These are phyloP conservation scores for Poeciliopsis presidionis DNA, from an alignment of 2,797 vertebrate species.

Conservation along the genomic window DNA sequence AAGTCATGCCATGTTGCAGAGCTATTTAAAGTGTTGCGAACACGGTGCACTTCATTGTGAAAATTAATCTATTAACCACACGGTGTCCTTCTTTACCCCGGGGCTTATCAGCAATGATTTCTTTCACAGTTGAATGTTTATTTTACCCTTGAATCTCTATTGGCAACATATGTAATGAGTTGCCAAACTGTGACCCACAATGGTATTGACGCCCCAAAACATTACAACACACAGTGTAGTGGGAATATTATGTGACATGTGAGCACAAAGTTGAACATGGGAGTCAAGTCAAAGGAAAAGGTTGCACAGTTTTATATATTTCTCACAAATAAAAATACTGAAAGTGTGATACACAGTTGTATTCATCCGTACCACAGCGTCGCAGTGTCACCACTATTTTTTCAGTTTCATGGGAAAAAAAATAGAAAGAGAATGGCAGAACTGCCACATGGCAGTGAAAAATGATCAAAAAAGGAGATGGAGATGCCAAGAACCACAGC, in stretches of 20 bases:
- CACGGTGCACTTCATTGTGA: background rate
- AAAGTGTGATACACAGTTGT: background rate
- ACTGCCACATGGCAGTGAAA: background rate
- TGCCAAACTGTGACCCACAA: background rate
- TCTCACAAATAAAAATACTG: background rate
- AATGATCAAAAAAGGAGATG: background rate
- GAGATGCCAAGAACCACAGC: background rate
- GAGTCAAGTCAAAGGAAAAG: background rate
- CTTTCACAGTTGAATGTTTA: background rate
- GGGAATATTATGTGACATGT: background rate
- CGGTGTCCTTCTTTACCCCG: background rate
- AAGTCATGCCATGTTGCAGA: background rate
- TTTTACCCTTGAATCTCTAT: background rate
- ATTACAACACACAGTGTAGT: background rate
- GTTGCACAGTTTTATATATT: background rate
- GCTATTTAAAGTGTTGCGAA: background rate
- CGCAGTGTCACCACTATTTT: background rate
- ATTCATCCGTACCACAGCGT: background rate
- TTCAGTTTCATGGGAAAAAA: background rate
- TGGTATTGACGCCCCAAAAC: background rate
- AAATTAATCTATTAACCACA: background rate
- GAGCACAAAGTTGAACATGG: background rate
- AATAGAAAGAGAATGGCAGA: background rate
- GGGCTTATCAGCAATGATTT: constrained; percentile 15
- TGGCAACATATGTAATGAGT: background rate